Evolutionary conservation across 1,140 invertebrate species (phyloP), one percentile per base, ranked within the genome.

Genomic region (Ceratosolen solmsi): DNA sequence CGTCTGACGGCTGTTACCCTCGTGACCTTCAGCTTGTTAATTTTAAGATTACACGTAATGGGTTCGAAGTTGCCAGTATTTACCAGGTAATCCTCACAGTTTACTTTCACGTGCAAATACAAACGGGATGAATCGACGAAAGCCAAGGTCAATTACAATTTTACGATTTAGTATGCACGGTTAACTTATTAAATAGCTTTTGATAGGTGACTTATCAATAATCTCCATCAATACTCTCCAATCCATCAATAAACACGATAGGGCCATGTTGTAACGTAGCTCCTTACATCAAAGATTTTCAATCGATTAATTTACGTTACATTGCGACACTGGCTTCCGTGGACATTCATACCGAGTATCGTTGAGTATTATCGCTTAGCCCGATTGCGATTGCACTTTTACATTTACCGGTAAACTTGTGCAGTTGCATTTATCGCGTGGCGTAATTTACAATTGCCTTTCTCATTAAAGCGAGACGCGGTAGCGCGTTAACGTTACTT

Each of bases 11-110:
- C 97, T 15, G 92, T 99, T 22, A 94, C 94, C 73, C 93, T 94
- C 72, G 95, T 96, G n/a, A 97, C 97, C 0, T 89, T 97, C 46
- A 94, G 94, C 60, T 92, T 99, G 46, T 92, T 99, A 49, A 92
- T 97, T n/a, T 94, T 95, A 15, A 93, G 98, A 83, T 93, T 99
- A 68, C 96, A 97, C 88, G 96, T 99, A 73, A 99, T 99, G 98
- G 97, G 97, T 36, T 96, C 97, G 0, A 97, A 98, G 92, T 92
- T 99, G 85, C 98, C 98, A 27, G 96, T 99, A 79, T 99, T 99
- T 91, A 99, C 98, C 38, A 95, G 96, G 94, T 97, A 86, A 84
- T 33, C 4, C 33, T 51, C 22, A 1, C 27, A 7, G 33, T 68
- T 38, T 38, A 38, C 15, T 25, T 68, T n/a, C 4, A 4, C 4